Percentiles rank a stretch among this genome's conserved stretches.
phyloP scores from a whole-genome alignment of 2,113 vertebrate genomes.

The Lota lota region DNA sequence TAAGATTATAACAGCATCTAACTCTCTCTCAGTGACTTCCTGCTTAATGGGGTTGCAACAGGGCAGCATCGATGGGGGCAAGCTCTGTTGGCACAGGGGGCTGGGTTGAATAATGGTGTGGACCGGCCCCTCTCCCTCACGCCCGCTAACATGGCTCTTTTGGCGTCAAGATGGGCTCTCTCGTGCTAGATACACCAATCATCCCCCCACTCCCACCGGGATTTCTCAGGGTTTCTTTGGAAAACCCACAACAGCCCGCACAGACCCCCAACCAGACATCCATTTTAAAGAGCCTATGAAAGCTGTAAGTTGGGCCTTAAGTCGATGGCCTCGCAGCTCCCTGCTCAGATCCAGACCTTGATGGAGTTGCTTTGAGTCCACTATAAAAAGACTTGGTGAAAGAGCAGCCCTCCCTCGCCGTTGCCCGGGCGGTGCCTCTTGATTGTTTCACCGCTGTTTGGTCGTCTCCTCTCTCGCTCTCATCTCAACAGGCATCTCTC shows the following conservation, averaged over 20 bases:
- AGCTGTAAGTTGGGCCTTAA: not conserved
- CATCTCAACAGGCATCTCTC: constrained; percentile 1
- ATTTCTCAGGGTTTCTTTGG: not conserved
- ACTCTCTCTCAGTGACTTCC: not conserved
- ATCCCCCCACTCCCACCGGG: not conserved
- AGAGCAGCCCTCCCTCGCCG: constrained; percentile 1
- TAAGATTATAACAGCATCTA: no score
- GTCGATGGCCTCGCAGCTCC: constrained; percentile 13
- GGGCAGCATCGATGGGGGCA: constrained; percentile 22
- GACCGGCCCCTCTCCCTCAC: constrained; percentile 24
- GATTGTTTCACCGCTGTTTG: constrained; percentile 36
- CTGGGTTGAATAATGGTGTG: constrained; percentile 27
- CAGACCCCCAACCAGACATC: constrained; percentile 13
- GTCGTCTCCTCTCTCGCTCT: constrained; percentile 40
- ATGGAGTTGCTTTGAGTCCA: constrained; percentile 10
- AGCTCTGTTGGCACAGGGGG: constrained; percentile 22
- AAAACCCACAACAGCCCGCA: no score
- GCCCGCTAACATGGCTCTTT: constrained; percentile 19
- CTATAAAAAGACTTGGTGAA: constrained; percentile 11
- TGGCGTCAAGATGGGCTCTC: constrained; percentile 13
- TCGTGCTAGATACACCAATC: not conserved
- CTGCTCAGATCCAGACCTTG: constrained; percentile 9
- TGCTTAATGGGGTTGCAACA: constrained; percentile 35
- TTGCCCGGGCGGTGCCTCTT: constrained; percentile 15
- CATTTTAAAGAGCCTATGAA: constrained; percentile 8